A percentile compares a stretch with the other conserved stretches of the same genome.
These are phyloP conservation scores for Aleiodes leptofemur DNA, from an alignment of 2,888 invertebrate genomes.

Conservation along the genomic window DNA sequence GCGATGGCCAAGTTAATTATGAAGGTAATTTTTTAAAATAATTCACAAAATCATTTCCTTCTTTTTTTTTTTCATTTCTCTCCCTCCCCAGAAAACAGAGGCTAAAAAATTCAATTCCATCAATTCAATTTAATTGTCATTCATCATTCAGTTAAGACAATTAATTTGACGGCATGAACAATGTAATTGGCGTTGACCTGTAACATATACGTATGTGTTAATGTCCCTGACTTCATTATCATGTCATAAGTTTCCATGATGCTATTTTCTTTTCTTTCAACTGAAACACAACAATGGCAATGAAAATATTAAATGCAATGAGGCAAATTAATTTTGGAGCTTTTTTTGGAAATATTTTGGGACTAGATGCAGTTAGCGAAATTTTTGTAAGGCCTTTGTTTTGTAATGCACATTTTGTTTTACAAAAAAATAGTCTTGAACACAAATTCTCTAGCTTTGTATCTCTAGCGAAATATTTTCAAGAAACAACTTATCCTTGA, in stretches of 20 bases:
- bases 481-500: too few species aligned
- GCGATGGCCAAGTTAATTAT: slow-evolving; percentile 99
- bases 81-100: background rate
- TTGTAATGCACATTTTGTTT: background rate
- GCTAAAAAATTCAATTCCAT: slow-evolving; percentile 2
- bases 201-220: slow-evolving; percentile 2
- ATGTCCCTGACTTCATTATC: slow-evolving; percentile 30
- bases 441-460: too few species aligned
- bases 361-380: too few species aligned
- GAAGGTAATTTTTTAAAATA: slow-evolving; percentile 80
- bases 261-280: background rate
- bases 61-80: background rate
- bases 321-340: too few species aligned
- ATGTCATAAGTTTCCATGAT: slow-evolving; percentile 34
- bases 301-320: too few species aligned
- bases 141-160: slow-evolving; percentile 52
- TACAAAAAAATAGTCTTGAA: background rate
- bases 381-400: background rate
- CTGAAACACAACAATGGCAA: too few species aligned
- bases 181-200: slow-evolving; percentile 26
- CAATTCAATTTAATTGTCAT: slow-evolving; percentile 48
- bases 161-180: slow-evolving; percentile 47
- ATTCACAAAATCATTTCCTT: slow-evolving; percentile 7
- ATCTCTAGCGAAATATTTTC: too few species aligned
- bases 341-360: too few species aligned